Base-by-base conservation (phyloP, 1,140 invertebrate genomes). In the Aradophagus sp. region DNA sequence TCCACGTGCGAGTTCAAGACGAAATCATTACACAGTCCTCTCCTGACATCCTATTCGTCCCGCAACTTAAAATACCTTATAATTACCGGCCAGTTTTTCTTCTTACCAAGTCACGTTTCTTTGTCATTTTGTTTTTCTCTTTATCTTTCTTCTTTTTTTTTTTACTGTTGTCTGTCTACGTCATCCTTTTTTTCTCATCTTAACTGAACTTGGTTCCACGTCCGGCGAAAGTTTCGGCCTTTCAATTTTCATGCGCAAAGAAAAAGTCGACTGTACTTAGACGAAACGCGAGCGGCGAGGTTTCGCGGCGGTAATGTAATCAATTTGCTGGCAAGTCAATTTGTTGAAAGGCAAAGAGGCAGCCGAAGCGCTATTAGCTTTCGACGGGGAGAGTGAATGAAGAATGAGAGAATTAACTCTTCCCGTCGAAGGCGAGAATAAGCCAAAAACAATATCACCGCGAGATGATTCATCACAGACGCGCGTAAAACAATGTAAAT, bases 241-340 rank as follows among this genome's bases (percentile, higher is more conserved):
- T 53, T 52, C 50, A n/a, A 59, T 67, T 53, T 38, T 17, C 36
- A 67, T 53, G 58, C 47, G 36, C 34, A 58, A 58, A 58, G 53
- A 67, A 59, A 67, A 45, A 65, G 61, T 32, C 38, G 61, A 23
- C 61, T 14, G 29, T 41, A 8, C 20, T 23, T 13, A 41, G 35
- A 50, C 19, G 32, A 38, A 15, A 8, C 31, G 20, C 42, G 34
- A 61, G 41, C 47, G 5, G 41, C 41, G 48, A 61, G 55, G n/a
- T n/a, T 26, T 39, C 41, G n/a, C 42, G 38, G 20, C 44, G 35
- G 48, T 50, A 70, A 70, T 56, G 50, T 70, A 62, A 70, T 70
- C 58, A 72, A 65, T 66, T 72, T 61, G 47, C 34, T 48, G 35
- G 44, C 12, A 55, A 72, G 55, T 66, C 68, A 72, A 72, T 72